Evolutionary conservation across 2,888 invertebrate species (phyloP).

Genomic region (Bellardia bayeri): DNA sequence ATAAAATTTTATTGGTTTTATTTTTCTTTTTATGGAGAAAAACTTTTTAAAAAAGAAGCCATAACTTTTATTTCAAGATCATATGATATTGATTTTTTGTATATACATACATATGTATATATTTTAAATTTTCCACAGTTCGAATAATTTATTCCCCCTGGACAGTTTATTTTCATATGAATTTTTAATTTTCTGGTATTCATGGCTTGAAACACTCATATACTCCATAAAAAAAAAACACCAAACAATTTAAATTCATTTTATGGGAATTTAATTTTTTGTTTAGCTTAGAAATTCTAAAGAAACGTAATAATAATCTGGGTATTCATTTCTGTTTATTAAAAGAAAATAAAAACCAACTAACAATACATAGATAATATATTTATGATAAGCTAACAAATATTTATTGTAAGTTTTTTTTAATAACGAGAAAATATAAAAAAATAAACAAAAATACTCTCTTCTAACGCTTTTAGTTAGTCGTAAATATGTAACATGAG

Average conservation of each 20-base stretch:
- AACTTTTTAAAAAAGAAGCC: constrained; percentile 7
- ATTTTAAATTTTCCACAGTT: constrained; percentile 13
- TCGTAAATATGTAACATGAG: constrained; percentile 43
- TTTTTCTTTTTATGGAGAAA: not conserved
- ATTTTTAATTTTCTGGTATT: constrained; percentile 22
- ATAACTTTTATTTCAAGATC: constrained; percentile 33
- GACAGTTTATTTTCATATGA: constrained; percentile 38
- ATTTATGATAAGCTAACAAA: constrained; percentile 43
- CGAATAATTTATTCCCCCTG: constrained; percentile 37
- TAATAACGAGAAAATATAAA: not conserved
- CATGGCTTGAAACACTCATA: not conserved
- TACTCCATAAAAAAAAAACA: not conserved
- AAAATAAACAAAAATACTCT: not conserved
- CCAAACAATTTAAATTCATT: constrained; percentile 9
- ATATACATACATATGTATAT: not conserved
- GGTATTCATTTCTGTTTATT: constrained; percentile 44
- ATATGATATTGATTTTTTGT: constrained; percentile 22
- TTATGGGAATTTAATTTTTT: constrained; percentile 52
- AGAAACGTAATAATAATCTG: constrained; percentile 26
- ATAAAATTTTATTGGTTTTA: constrained; percentile 2
- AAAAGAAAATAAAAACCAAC: constrained; percentile 20
- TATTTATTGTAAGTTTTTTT: too few relatives aligned
- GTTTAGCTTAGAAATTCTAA: constrained; percentile 30
- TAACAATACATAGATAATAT: constrained; percentile 53
- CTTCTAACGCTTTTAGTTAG: not conserved